Percentiles rank a stretch among this genome's conserved stretches.
phyloP scores from a whole-genome alignment of 2,797 vertebrate genomes.

The Phoebastria nigripes region DNA sequence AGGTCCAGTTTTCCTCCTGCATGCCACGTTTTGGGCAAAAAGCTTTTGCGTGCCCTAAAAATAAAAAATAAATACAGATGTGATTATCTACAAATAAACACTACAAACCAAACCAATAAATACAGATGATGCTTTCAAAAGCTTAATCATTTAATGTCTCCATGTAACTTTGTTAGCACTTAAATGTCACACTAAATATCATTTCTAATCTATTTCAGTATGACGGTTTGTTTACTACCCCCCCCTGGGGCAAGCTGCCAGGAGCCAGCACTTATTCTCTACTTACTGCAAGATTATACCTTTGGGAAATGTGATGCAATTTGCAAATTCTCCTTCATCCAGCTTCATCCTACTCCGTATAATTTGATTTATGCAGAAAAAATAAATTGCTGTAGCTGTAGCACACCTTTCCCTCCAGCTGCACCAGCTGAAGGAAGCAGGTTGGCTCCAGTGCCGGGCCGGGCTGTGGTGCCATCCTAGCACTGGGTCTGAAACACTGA shows the following conservation, averaged over 20 bases:
- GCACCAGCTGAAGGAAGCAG: neutral
- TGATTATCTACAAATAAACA: neutral
- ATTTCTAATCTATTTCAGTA: conserved; percentile 19
- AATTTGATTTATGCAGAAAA: neutral
- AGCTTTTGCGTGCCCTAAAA: neutral
- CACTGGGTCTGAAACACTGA: neutral
- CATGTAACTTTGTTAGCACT: neutral
- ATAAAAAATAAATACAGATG: neutral
- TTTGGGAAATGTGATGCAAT: neutral
- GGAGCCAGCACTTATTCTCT: neutral
- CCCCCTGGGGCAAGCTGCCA: neutral
- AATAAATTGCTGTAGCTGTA: neutral
- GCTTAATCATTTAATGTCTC: neutral
- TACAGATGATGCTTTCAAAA: neutral
- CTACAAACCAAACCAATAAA: neutral
- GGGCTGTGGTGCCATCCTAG: neutral
- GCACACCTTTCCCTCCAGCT: neutral
- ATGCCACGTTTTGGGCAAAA: accelerated
- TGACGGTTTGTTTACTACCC: neutral
- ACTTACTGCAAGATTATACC: neutral
- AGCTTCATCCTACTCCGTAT: neutral
- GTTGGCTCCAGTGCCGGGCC: neutral
- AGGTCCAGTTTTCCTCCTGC: neutral
- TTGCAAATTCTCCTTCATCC: neutral
- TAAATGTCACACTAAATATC: conserved; percentile 48